Evolutionary conservation across 2,888 invertebrate genomes (phyloP).

Genomic region (Nomada flava): DNA sequence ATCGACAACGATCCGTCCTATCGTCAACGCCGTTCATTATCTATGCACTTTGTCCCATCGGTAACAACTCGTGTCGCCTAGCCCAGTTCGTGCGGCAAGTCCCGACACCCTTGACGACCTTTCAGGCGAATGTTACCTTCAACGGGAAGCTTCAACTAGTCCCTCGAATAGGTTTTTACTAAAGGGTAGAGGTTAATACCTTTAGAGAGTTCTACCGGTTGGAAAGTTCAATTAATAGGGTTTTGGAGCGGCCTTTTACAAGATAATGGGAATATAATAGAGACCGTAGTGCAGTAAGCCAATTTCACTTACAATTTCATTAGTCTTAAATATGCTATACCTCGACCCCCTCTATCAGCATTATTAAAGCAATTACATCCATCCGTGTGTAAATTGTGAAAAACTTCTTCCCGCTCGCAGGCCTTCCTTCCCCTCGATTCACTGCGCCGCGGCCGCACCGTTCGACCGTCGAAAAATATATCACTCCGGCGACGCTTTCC

Average conservation of each 20-base stretch:
- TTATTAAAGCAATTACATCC: neutral
- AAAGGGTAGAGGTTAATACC: neutral
- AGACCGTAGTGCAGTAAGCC: neutral
- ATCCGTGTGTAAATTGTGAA: neutral
- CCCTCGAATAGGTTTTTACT: neutral
- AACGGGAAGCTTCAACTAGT: too few relatives aligned
- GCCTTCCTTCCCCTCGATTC: neutral
- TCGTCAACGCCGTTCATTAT: conserved; percentile 38
- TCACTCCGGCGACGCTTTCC: neutral
- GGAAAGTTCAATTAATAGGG: neutral
- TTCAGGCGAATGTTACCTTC: neutral
- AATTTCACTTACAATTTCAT: neutral
- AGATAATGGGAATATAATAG: neutral
- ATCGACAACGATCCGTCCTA: conserved; percentile 46
- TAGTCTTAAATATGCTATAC: neutral
- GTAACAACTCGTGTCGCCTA: conserved; percentile 11
- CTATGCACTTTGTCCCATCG: conserved; percentile 22
- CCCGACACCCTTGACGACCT: neutral
- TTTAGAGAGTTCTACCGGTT: neutral
- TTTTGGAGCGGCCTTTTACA: neutral
- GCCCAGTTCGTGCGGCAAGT: neutral
- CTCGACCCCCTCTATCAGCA: neutral
- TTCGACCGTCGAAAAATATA: conserved; percentile 7
- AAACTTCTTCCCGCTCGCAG: neutral
- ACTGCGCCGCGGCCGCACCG: too few relatives aligned